Percentiles rank a stretch among this genome's conserved stretches.
These are phyloP conservation scores for Lagenorhynchus albirostris DNA, from an alignment of 2,113 vertebrate genomes.

Conservation along the genomic window DNA sequence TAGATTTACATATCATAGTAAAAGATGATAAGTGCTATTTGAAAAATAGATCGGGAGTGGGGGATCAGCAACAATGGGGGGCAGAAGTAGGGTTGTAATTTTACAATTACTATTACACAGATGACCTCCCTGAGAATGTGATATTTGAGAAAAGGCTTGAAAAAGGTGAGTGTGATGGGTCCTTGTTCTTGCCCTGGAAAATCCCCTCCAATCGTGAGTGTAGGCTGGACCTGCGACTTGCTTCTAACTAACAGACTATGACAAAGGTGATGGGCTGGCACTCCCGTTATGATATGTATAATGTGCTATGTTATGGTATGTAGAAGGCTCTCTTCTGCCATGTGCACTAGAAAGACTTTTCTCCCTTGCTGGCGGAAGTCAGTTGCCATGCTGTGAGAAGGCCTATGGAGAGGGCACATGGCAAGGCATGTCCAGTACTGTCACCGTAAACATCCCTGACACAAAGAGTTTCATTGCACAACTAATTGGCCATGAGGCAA, in stretches of 20 bases:
- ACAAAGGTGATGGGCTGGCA: not conserved
- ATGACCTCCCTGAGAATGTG: not conserved
- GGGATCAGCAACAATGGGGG: not conserved
- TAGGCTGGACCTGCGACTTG: not conserved
- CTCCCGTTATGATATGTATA: not conserved
- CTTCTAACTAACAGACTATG: not conserved
- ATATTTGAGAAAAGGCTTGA: not conserved
- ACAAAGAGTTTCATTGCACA: not conserved
- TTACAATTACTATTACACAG: not conserved
- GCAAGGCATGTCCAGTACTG: rapidly evolving
- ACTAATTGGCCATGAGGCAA: not conserved
- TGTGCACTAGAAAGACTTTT: not conserved
- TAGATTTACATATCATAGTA: not conserved
- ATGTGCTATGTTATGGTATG: rapidly evolving
- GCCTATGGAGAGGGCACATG: not conserved
- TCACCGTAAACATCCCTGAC: too few species aligned
- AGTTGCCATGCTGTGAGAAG: not conserved
- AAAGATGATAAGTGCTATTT: not conserved
- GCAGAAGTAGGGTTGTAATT: not conserved
- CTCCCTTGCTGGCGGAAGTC: not conserved
- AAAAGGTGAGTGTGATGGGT: not conserved
- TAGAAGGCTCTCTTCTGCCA: not conserved
- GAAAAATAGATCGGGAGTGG: not conserved
- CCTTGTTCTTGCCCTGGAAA: not conserved
- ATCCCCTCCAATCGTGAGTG: not conserved